Conservation (phyloP, 2,113 vertebrate species). For the Bothrops jararaca region DNA sequence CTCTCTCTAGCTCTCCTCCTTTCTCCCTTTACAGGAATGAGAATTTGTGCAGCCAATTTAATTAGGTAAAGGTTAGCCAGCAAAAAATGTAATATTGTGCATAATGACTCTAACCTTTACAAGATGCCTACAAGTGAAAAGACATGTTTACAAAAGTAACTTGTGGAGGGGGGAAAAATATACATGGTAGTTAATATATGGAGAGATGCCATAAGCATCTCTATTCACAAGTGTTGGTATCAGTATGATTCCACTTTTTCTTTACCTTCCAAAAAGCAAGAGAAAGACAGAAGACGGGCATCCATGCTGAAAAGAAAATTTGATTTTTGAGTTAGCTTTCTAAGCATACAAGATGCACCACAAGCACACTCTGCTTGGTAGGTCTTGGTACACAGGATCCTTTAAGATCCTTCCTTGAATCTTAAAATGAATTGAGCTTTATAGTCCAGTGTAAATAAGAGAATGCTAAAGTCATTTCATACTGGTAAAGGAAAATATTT, state of each 20-base stretch:
- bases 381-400: background rate
- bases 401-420: background rate
- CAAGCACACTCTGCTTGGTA: background rate
- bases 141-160: background rate
- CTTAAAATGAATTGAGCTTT: background rate
- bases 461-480: background rate
- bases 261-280: background rate
- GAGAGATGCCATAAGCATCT: no score
- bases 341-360: background rate
- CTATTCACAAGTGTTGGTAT: background rate
- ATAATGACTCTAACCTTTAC: constrained; percentile 7
- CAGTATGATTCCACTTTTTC: no score
- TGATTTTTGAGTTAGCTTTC: background rate
- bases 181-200: background rate
- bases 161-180: background rate
- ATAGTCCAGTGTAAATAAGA: background rate
- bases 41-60: background rate
- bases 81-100: rapidly evolving
- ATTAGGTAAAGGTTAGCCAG: background rate
- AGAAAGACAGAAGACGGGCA: background rate
- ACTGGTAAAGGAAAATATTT: background rate
- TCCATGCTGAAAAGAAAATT: background rate
- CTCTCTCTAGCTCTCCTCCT: no score
- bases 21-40: background rate
- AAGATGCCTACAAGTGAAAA: background rate